These are phyloP conservation scores for Sciurus carolinensis DNA, from an alignment of 2,797 vertebrate genomes.

Conservation along the genomic window DNA sequence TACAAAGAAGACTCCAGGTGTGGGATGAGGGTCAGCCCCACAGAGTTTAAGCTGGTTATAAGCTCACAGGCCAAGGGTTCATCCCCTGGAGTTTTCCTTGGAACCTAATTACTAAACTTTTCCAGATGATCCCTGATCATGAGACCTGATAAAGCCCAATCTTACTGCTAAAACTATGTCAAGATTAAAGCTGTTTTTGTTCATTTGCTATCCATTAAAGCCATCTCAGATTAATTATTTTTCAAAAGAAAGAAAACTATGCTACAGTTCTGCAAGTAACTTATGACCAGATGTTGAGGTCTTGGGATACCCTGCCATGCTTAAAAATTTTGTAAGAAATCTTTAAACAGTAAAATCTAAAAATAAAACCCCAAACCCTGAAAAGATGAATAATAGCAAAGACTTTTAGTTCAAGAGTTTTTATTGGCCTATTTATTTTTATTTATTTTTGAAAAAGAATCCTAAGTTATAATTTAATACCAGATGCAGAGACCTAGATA, in stretches of 20 bases:
- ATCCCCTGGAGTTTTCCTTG: constrained; percentile 50
- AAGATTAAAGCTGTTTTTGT: constrained; percentile 76
- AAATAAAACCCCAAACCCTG: constrained; percentile 61
- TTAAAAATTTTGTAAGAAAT: constrained; percentile 72
- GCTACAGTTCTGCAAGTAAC: constrained; percentile 67
- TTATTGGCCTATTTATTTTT: constrained; percentile 65
- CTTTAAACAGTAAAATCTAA: constrained; percentile 74
- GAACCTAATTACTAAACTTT: constrained; percentile 63
- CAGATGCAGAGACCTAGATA: constrained; percentile 53
- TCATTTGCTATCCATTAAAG: constrained; percentile 75
- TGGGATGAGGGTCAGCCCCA: not conserved
- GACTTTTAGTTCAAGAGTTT: constrained; percentile 40
- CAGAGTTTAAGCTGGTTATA: not conserved
- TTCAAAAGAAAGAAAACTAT: constrained; percentile 80
- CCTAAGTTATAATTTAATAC: constrained; percentile 65
- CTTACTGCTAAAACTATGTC: constrained; percentile 62
- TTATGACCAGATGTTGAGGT: constrained; percentile 74
- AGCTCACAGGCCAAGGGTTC: not conserved
- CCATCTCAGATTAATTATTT: constrained; percentile 79
- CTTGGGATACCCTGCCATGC: constrained; percentile 24
- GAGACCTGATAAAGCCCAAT: constrained; percentile 64
- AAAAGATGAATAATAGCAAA: constrained; percentile 67
- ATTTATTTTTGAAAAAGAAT: constrained; percentile 68
- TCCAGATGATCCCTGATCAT: constrained; percentile 33
- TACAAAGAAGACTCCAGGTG: not conserved